A percentile compares a stretch with the other conserved stretches of the same genome.
phyloP scores from a whole-genome alignment of 1,140 invertebrate species.

The Drosophila dunni region DNA sequence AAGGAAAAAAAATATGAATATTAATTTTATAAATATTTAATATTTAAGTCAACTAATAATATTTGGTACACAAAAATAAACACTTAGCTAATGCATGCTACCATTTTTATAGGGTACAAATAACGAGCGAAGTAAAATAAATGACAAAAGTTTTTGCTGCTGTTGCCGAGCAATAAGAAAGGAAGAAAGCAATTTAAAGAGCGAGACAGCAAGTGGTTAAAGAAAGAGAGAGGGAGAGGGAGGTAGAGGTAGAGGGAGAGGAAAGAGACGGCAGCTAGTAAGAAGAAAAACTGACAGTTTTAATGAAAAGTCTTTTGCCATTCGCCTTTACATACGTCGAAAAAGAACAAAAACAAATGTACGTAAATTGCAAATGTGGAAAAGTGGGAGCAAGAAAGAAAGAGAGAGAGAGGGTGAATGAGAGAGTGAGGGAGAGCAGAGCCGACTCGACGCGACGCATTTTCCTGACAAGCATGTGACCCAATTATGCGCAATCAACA shows the following conservation, averaged over 20 bases:
- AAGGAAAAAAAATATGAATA: too few relatives aligned
- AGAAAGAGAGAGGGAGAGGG: neutral
- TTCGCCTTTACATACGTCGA: slow-evolving; percentile 11
- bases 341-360: slow-evolving; percentile 19
- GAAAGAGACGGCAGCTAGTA: slow-evolving; percentile 9
- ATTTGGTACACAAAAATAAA: neutral
- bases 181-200: slow-evolving; percentile 71
- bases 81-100: neutral
- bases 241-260: slow-evolving; percentile 11
- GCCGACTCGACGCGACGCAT: slow-evolving; percentile 28
- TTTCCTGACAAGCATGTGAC: slow-evolving; percentile 80
- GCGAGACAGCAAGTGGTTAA: slow-evolving; percentile 14
- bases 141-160: slow-evolving; percentile 47
- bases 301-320: slow-evolving; percentile 74
- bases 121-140: slow-evolving; percentile 28
- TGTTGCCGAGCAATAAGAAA: slow-evolving; percentile 46
- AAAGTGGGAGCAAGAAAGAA: neutral
- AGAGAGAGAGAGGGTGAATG: neutral
- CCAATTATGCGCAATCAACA: slow-evolving; percentile 76
- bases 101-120: slow-evolving; percentile 24
- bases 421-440: neutral
- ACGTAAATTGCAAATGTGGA: slow-evolving; percentile 12
- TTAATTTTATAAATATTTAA: too few relatives aligned
- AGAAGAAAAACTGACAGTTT: slow-evolving; percentile 68
- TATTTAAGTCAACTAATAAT: neutral